Evolutionary conservation across 2,888 invertebrate species (phyloP).

Genomic region (Cheiracanthium punctorium): DNA sequence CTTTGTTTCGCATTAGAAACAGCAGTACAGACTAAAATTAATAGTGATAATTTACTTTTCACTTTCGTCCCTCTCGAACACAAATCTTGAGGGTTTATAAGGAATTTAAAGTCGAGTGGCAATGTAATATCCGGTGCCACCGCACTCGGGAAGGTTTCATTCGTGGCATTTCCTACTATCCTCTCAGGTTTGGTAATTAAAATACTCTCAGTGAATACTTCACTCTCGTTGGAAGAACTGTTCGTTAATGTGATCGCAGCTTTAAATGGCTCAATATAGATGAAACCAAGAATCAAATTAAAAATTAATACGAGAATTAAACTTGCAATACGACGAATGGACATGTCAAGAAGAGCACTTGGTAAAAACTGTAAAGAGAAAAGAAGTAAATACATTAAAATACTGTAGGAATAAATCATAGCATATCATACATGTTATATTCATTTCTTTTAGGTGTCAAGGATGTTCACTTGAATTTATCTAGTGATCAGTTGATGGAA

Average conservation of each 20-base stretch:
- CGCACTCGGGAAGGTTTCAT: constrained; percentile 12
- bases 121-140: constrained; percentile 18
- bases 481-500: no score
- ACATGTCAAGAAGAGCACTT: constrained; percentile 35
- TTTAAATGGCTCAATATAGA: constrained; percentile 34
- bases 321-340: constrained; percentile 37
- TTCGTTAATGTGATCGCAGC: constrained; percentile 14
- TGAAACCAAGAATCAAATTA: constrained; percentile 44
- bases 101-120: constrained; percentile 28
- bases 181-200: not conserved
- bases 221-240: constrained; percentile 17
- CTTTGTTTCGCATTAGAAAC: constrained; percentile 47
- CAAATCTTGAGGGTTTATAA: constrained; percentile 46
- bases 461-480: no score
- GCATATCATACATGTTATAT: no score
- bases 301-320: constrained; percentile 28
- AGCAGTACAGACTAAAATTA: constrained; percentile 66
- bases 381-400: not conserved
- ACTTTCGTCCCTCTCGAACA: constrained; percentile 38
- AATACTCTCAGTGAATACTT: constrained; percentile 12
- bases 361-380: constrained; percentile 14
- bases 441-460: no score
- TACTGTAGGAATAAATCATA: no score
- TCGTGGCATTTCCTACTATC: constrained; percentile 12
- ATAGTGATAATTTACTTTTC: constrained; percentile 32